These are phyloP conservation scores for Ctenopoma multispine DNA, from an alignment of 2,797 vertebrate genomes.

Conservation along the genomic window DNA sequence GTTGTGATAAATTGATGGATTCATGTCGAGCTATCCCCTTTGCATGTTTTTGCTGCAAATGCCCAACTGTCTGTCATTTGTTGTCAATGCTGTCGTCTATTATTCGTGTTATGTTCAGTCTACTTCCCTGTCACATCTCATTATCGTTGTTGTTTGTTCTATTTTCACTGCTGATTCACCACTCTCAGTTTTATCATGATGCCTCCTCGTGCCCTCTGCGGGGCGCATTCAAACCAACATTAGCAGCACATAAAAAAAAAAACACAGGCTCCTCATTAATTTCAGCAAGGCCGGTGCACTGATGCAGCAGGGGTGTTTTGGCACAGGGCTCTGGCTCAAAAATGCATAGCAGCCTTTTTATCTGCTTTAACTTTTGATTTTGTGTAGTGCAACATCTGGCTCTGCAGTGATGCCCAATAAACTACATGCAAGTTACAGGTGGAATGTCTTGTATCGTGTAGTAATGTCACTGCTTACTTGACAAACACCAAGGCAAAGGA, in stretches of 20 bases:
- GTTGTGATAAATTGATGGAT: slow-evolving; percentile 44
- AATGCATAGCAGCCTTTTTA: neutral
- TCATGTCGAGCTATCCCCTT: slow-evolving; percentile 3
- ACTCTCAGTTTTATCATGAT: slow-evolving; percentile 6
- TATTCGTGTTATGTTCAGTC: neutral
- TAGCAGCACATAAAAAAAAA: slow-evolving; percentile 17
- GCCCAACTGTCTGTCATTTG: slow-evolving; percentile 1
- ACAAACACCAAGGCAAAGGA: neutral
- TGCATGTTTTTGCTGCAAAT: neutral
- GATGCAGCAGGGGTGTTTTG: neutral
- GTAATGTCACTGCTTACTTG: neutral
- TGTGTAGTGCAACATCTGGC: neutral
- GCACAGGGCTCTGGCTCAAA: slow-evolving; percentile 6
- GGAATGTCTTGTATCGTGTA: neutral
- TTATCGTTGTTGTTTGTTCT: slow-evolving; percentile 19
- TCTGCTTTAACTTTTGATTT: too few species aligned
- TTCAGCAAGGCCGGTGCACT: neutral
- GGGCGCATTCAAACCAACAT: slow-evolving; percentile 9
- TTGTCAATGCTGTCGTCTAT: neutral
- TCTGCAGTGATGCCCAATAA: neutral
- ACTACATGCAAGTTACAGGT: neutral
- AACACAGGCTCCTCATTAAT: slow-evolving; percentile 23
- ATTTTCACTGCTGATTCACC: slow-evolving; percentile 8
- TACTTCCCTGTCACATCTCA: neutral
- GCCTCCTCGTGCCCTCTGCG: neutral